A percentile compares a stretch with the other conserved stretches of the same genome.
Evolutionary conservation across 2,888 invertebrate species (phyloP).

Genomic region (Lepidocyrtinus sp.): DNA sequence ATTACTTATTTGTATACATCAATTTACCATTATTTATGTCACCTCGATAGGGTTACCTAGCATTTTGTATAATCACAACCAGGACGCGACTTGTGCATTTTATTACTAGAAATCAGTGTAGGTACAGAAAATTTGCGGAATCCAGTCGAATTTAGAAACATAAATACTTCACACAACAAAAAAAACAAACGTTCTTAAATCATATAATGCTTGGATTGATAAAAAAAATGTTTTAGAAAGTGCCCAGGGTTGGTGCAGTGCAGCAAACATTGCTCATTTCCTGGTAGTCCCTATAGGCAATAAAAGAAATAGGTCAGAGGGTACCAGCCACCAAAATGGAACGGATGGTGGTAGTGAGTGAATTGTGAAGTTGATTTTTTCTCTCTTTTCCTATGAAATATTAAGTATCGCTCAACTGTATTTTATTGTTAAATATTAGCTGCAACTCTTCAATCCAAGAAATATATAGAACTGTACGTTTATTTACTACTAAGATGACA

Average conservation of each 20-base stretch:
- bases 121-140: not conserved
- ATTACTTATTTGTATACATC: not conserved
- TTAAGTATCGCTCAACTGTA: constrained; percentile 3
- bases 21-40: no score
- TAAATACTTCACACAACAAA: constrained; percentile 5
- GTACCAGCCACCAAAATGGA: constrained; percentile 28
- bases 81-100: not conserved
- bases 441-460: not conserved
- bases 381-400: constrained; percentile 8
- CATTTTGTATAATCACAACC: not conserved
- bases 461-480: not conserved
- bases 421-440: constrained; percentile 11
- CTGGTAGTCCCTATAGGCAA: constrained; percentile 31
- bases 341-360: constrained; percentile 1
- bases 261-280: constrained; percentile 33
- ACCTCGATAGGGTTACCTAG: no score
- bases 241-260: constrained; percentile 18
- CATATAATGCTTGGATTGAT: constrained; percentile 23
- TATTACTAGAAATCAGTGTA: constrained; percentile 1
- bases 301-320: constrained; percentile 38
- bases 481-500: not conserved
- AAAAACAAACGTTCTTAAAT: not conserved
- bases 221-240: constrained; percentile 21
- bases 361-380: constrained; percentile 1
- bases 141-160: constrained; percentile 1